Base-by-base conservation (phyloP, 2,797 vertebrate genomes). In the Pipistrellus nathusii region DNA sequence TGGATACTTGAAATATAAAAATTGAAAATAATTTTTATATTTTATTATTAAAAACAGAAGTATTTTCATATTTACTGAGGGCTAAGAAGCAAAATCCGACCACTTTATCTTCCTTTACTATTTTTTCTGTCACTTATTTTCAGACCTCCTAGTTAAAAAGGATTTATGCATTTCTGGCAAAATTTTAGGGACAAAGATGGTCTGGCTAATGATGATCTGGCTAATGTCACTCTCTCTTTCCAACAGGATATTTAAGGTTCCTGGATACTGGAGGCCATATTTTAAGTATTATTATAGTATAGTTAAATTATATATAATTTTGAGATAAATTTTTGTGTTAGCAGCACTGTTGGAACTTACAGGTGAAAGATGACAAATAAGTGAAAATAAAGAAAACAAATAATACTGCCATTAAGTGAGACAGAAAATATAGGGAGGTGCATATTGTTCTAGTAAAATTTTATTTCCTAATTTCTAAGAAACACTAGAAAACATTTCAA, bases 391-490 rank as follows among this genome's bases (percentile, higher is more conserved):
- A 88, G 82, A 85, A 71, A 25, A 17, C 27, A 62, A 68, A 59
- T 41, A 66, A 88, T 69, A 41, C 15, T 84, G 48, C 14, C 86
- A 27, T 68, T 72, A 88, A 92, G 75, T 93, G 17, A 93, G 32
- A 84, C 62, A 32, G 55, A 14, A 89, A 87, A 72, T 11, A 76
- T 10, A 71, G 2, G 35, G 44, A 87, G n/a, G 71, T 81, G 6
- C 11, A 48, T n/a, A 72, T 93, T 90, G 6, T 82, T 88, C 30
- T 57, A 21, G 20, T 82, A 69, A 94, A 85, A 82, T 38, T 88
- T 82, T 83, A 68, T 48, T 92, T 90, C 35, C 27, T 77, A 44
- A 35, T 88, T 88, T 92, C 12, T 90, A 32, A 91, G 81, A 89
- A n/a, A 38, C 62, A 25, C 51, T 87, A 57, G 9, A 82, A 93